Conservation (phyloP, 1,140 invertebrate genomes). For the Panulirus ornatus region DNA sequence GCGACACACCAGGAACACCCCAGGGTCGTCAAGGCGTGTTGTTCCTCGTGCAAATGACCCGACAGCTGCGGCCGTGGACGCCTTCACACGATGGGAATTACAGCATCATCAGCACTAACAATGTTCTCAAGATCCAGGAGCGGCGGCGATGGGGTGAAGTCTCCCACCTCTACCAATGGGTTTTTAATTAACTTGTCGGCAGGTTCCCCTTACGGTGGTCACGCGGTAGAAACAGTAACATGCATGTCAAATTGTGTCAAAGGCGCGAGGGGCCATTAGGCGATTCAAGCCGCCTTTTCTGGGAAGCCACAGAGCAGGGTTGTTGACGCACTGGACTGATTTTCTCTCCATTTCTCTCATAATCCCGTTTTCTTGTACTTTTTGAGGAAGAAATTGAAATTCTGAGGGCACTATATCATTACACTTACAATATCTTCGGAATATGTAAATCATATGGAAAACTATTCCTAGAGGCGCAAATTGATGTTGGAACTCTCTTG, state of each 20-base stretch:
- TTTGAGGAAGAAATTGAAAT: neutral
- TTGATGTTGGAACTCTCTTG: neutral
- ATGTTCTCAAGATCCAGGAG: neutral
- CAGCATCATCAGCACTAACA: too few relatives aligned
- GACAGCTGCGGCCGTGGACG: too few relatives aligned
- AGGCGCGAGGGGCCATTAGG: constrained; percentile 23
- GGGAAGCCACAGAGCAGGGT: neutral
- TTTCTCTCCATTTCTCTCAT: neutral
- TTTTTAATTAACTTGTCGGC: constrained; percentile 40
- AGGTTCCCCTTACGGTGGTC: neutral
- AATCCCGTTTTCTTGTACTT: neutral
- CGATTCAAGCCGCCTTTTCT: neutral
- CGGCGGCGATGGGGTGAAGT: neutral
- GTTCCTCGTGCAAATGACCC: too few relatives aligned
- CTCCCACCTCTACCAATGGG: neutral
- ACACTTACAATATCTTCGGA: too few relatives aligned
- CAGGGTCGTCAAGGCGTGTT: too few relatives aligned
- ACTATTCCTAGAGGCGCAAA: neutral
- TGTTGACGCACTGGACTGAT: neutral
- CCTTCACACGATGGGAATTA: too few relatives aligned
- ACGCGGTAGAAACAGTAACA: constrained; percentile 22
- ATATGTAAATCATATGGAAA: neutral
- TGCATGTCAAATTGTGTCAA: constrained; percentile 40
- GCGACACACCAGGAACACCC: too few relatives aligned
- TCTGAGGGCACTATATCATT: too few relatives aligned